Base-by-base conservation (phyloP, 1,140 invertebrate genomes). In the Lamellibrachia luymesi region DNA sequence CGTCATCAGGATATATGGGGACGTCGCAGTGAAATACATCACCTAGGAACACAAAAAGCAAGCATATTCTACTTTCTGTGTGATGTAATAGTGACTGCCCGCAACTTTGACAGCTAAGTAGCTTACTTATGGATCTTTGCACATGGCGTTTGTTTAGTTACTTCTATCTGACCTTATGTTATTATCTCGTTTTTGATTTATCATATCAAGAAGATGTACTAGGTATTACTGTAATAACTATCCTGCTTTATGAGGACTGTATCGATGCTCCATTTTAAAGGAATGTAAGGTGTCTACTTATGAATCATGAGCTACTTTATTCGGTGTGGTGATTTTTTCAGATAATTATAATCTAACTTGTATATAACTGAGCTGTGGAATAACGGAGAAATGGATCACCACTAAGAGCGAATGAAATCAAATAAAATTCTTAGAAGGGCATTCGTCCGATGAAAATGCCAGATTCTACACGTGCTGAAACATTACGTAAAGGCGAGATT, bases 21-120 rank as follows among this genome's bases (percentile, higher is more conserved):
- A 94, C 4, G 91, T 93, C 17, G 93, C 93, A 27, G 93, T 94
- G 50, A 94, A 93, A 89, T 94, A 94, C 64, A 94, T 92, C n/a
- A 94, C 93, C 93, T 93, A 90, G 50, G 52, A 64, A 52, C 27
- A 51, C 17, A 50, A 80, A 51, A 92, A 92, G 4, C 38, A 7
- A 51, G 91, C 91, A 51, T 91, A 80, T 80, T 80, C 64, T 80
- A 80, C 64, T 80, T 80, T 80, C 17, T 80, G 64, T 80, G 17
- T 56, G 64, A 80, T 80, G 64, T 22, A 2, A 80, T 22, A 80
- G 64, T 80, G 64, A 80, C 64, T 80, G 64, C 13, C 38, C 52
- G 13, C 13, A 56, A 80, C 64, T 22, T 80, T 22, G 25, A 10
- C 8, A 80, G 64, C 25, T 10, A 80, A 17, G 64, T 80, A 22